Base-by-base conservation (phyloP, 2,888 invertebrate species). In the Calliopum simillimum region DNA sequence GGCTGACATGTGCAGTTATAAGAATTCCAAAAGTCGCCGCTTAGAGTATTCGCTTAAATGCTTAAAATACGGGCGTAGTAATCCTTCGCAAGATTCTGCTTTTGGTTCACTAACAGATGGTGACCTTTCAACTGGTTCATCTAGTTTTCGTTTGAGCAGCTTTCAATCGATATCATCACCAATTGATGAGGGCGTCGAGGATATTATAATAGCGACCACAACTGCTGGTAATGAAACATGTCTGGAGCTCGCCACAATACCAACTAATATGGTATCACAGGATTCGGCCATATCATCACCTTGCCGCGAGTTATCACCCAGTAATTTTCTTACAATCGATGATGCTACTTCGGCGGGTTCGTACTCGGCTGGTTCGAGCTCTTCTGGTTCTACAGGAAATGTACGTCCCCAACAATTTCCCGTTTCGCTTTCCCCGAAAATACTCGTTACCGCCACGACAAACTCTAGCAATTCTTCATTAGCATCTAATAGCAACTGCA, bases 41-140 rank as follows among this genome's bases (percentile, higher is more conserved):
- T 77, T 86, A 64, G 86, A 86, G 74, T 86, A 86, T 76, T 86
- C 86, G 47, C 80, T 85, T 64, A 83, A 85, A 74, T 85, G 86
- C 56, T 79, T 86, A 70, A 86, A 86, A 74, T 86, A 85, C 74
- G 86, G 85, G 3, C 84, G 86, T 67, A 86, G 86, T 67, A 86
- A 86, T 80, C 86, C 86, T 14, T 86, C 86, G 33, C 86, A 86
- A 77, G 86, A 86, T 70, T 86, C 86, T 11, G 86, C 86, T 11
- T 86, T 86, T 71, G 86, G 86, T 23, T 86, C 86, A 14, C 76
- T 86, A 49, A 86, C 86, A 62, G 86, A 86, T 75, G 86, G 86
- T 71, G 86, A 86, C 76, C 76, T 85, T 19, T 86, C 86, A 49
- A 84, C 83, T n/a, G 85, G 85, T 8, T 85, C 85, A 0, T 85